Evolutionary conservation across 2,113 vertebrate genomes (phyloP).

Genomic region (Cryptomyrus ogoouensis): DNA sequence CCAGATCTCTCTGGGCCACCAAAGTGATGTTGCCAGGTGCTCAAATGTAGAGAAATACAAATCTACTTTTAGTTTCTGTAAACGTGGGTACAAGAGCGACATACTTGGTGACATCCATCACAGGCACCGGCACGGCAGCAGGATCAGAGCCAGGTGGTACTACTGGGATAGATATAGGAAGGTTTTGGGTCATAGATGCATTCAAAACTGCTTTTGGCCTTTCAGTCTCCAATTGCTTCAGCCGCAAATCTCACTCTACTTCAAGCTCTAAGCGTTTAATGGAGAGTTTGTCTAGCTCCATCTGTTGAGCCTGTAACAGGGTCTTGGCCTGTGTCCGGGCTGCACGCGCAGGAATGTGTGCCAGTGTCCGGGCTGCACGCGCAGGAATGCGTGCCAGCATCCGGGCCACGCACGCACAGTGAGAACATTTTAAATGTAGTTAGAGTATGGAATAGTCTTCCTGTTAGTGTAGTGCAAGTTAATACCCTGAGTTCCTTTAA

Average conservation of each 20-base stretch:
- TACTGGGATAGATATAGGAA: background rate
- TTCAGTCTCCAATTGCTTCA: background rate
- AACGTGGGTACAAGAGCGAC: background rate
- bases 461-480: too few species aligned
- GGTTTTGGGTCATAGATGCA: background rate
- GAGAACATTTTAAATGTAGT: too few species aligned
- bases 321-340: background rate
- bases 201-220: background rate
- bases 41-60: background rate
- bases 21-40: background rate
- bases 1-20: background rate
- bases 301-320: background rate
- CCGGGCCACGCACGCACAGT: background rate
- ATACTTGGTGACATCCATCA: background rate
- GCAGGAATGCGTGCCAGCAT: too few species aligned
- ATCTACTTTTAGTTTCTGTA: background rate
- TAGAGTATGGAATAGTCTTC: too few species aligned
- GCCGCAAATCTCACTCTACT: background rate
- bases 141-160: background rate
- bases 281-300: background rate
- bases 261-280: background rate
- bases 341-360: too few species aligned
- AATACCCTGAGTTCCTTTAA: too few species aligned
- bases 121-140: background rate
- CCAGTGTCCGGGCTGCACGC: background rate